Conservation (phyloP, 2,888 invertebrate genomes). For the Pyralis farinalis region DNA sequence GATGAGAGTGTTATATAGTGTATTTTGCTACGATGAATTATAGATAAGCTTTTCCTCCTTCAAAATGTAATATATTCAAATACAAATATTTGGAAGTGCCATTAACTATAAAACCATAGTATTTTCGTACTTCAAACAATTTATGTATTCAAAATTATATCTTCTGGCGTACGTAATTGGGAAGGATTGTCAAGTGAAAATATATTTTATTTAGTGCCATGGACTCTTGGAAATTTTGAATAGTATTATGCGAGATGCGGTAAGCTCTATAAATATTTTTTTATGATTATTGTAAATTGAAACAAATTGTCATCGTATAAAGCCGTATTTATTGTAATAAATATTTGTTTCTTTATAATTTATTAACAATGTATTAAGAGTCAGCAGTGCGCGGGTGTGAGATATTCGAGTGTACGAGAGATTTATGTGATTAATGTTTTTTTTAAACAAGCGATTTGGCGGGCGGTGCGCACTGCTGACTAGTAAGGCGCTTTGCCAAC, state of each 20-base stretch:
- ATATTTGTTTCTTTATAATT: constrained; percentile 19
- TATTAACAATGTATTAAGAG: constrained; percentile 13
- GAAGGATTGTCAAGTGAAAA: neutral
- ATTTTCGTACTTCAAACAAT: constrained; percentile 68
- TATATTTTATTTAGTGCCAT: constrained; percentile 27
- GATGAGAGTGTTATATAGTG: constrained; percentile 11
- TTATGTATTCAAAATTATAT: constrained; percentile 21
- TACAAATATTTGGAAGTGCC: constrained; percentile 66
- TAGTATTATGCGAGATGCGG: constrained; percentile 5
- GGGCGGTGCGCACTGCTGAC: constrained; percentile 5
- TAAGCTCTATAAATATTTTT: constrained; percentile 23
- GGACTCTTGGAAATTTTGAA: constrained; percentile 15
- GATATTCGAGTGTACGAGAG: constrained; percentile 1
- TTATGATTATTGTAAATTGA: constrained; percentile 21
- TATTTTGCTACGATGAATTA: constrained; percentile 22
- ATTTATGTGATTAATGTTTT: constrained; percentile 1
- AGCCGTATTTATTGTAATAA: constrained; percentile 23
- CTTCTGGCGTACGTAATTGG: neutral
- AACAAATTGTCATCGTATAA: constrained; percentile 19
- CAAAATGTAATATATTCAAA: constrained; percentile 21
- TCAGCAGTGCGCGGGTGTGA: constrained; percentile 7
- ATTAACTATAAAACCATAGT: constrained; percentile 62
- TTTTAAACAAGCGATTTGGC: neutral
- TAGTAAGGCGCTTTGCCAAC: no score
- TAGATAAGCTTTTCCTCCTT: constrained; percentile 12